Base-by-base conservation (phyloP, 1,140 invertebrate species). In the Homalodisca vitripennis region DNA sequence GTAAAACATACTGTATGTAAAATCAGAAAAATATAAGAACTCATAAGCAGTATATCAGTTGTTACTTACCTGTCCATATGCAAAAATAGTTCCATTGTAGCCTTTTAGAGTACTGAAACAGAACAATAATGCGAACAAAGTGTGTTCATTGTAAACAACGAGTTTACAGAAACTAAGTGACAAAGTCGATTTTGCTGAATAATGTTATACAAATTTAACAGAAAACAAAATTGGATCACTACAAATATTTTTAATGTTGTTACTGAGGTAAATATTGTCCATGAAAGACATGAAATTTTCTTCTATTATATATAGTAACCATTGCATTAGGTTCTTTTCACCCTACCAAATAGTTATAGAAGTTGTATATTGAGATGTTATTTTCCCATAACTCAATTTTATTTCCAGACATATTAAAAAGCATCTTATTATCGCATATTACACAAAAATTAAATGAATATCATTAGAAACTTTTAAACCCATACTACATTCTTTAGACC, bases 51-150 rank as follows among this genome's bases (percentile, higher is more conserved):
- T n/a, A n/a, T n/a, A n/a, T n/a, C n/a, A n/a, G n/a, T n/a, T n/a
- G n/a, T n/a, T n/a, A n/a, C n/a, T 68, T 78, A 82, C 82, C 81
- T 93, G 91, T 32, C 91, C 91, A 76, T 93, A 93, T 0, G 91
- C 91, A 82, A 93, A 92, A 69, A 93, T 91, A n/a, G 92, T 92
- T 63, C 91, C 91, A 81, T 93, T 93, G 81, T 89, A 92, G 1
- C 91, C 91, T 74, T 84, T 81, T 12, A 93, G 81, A 10, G 90
- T 87, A 60, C 81, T 83, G 69, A 32, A 78, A 78, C 34, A 68
- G 71, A 72, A 66, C 66, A 73, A 53, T n/a, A n/a, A n/a, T n/a
- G n/a, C n/a, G n/a, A n/a, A n/a, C n/a, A n/a, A n/a, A n/a, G n/a
- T n/a, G n/a, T n/a, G n/a, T n/a, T n/a, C 13, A 66, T 70, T 29